A percentile compares a stretch with the other conserved stretches of the same genome.
phyloP scores from a whole-genome alignment of 1,140 invertebrate species.

The Calliphora vicina region DNA sequence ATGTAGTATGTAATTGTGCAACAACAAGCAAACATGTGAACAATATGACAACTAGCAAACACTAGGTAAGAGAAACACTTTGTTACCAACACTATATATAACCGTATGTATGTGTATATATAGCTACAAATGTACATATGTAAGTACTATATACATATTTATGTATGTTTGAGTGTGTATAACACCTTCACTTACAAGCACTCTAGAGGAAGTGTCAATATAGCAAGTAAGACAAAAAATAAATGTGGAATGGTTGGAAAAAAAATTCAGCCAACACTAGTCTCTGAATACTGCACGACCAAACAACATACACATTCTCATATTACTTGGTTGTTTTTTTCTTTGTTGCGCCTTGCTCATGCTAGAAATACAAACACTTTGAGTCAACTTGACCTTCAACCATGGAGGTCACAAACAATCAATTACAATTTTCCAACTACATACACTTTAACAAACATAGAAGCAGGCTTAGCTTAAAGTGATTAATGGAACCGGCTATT shows the following conservation, averaged over 20 bases:
- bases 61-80: background rate
- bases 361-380: background rate
- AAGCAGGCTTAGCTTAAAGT: background rate
- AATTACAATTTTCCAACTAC: background rate
- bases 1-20: background rate
- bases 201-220: slow-evolving; percentile 15
- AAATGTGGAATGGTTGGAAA: background rate
- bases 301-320: background rate
- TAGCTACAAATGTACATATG: background rate
- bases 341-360: background rate
- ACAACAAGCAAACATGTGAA: background rate
- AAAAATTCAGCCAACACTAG: background rate
- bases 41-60: background rate
- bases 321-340: background rate
- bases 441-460: background rate
- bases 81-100: background rate
- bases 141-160: background rate
- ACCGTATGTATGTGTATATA: no score
- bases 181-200: background rate
- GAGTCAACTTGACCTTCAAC: background rate
- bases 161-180: background rate
- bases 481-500: background rate
- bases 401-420: slow-evolving; percentile 12
- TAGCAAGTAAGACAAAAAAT: background rate
- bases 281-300: background rate